Percentiles rank a stretch among this genome's conserved stretches.
Evolutionary conservation across 1,140 invertebrate genomes (phyloP).

Genomic region (Hermetia illucens): DNA sequence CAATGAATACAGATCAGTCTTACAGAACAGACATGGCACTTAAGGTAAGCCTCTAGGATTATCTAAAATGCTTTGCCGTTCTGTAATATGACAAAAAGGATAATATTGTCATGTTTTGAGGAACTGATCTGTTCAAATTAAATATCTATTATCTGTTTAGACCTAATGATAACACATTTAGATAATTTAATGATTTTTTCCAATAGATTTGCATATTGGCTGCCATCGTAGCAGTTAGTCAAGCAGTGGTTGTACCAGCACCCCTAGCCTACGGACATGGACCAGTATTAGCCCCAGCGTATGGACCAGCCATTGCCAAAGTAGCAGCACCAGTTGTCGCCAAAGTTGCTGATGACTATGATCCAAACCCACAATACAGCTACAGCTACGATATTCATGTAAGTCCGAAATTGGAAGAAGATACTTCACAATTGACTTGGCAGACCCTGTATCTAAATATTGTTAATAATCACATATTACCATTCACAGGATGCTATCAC

Average conservation of each 20-base stretch:
- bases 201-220: conserved; percentile 13
- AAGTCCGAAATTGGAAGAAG: no score
- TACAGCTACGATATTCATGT: conserved; percentile 41
- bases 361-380: conserved; percentile 40
- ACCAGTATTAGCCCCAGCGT: conserved; percentile 3
- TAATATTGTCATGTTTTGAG: no score
- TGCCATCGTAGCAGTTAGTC: conserved; percentile 18
- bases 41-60: conserved; percentile 1
- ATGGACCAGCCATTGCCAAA: conserved; percentile 19
- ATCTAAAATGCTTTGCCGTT: no score
- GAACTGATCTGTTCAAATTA: no score
- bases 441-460: not conserved
- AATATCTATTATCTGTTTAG: no score
- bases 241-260: conserved; percentile 9
- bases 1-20: not conserved
- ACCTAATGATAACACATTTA: no score
- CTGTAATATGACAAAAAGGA: no score
- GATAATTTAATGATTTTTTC: not conserved
- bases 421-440: conserved; percentile 1
- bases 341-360: conserved; percentile 35
- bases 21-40: conserved; percentile 4
- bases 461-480: not conserved
- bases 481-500: conserved; percentile 34
- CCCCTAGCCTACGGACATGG: conserved; percentile 10
- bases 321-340: conserved; percentile 28